Base-by-base conservation (phyloP, 2,113 vertebrate species). In the Cyphomyrus discorhynchus region DNA sequence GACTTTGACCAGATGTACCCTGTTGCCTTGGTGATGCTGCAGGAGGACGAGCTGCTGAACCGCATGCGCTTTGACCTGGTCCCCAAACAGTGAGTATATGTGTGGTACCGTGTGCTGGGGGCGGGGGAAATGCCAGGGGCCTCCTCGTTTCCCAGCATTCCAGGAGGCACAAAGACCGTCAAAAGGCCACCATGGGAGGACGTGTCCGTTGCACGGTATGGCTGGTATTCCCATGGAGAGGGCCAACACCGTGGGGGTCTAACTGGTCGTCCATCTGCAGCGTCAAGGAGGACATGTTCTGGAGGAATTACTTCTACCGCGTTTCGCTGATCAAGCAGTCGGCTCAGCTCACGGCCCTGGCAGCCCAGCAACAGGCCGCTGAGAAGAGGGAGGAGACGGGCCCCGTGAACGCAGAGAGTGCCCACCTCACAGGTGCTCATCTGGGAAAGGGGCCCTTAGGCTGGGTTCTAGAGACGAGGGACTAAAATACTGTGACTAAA, bases 251-350 rank as follows among this genome's bases (percentile, higher is more conserved):
- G 11, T 19, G 27, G 11, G 31, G 21, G 31, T 80, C 62, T 80
- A 42, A 88, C 27, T 89, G 46, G 47, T 24, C 42, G 45, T 31
- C 50, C n/a, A 15, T 91, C 92, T 80, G 87, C 94, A 99, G 98
- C 0, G 96, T 99, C 90, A 99, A 99, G 93, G 98, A 99, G 93
- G 98, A 99, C 2, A 94, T 97, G 9, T 99, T 99, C 92, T 99
- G 98, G 98, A 98, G 98, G 94, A 99, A 99, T 93, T 99, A 99
- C 90, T 99, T 99, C 93, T 99, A 99, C 95, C 96, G 98, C 0
- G 97, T 99, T 89, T 99, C 98, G 88, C 95, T 99, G 90, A 96
- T 99, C 91, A 99, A 99, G 94, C 98, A 99, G 94, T 99, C 98
- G 0, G 98, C 98, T 46, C 98, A 99, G 94, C 97, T 99, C 93